Conservation (phyloP, 2,797 vertebrate genomes). For the Pteropus rufus region DNA sequence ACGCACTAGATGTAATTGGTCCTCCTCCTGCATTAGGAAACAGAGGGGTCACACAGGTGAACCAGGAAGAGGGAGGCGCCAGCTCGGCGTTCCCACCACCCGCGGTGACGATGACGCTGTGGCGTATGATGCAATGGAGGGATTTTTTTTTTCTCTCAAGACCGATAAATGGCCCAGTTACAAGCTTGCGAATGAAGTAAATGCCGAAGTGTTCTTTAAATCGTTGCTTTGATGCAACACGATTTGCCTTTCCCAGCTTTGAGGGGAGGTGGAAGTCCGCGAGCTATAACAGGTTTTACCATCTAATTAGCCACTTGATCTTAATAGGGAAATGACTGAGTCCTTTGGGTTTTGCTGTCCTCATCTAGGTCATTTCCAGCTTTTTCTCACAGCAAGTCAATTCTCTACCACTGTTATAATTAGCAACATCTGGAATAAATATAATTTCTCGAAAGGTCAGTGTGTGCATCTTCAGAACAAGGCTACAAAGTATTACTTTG, state of each 20-base stretch:
- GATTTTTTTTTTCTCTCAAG: not conserved
- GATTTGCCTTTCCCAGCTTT: not conserved
- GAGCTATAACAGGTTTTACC: not conserved
- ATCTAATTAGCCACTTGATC: constrained; percentile 48
- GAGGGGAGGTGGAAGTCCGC: not conserved
- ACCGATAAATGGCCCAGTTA: not conserved
- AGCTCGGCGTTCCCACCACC: not conserved
- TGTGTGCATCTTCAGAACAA: not conserved
- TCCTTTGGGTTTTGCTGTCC: constrained; percentile 29
- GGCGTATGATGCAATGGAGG: not conserved
- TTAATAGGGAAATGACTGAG: not conserved
- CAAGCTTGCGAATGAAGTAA: not conserved
- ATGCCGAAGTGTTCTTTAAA: not conserved
- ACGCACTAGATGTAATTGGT: not conserved
- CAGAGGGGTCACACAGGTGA: not conserved
- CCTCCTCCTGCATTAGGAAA: not conserved
- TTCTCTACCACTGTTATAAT: not conserved
- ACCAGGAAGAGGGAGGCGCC: not conserved
- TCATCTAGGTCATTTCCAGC: constrained; percentile 35
- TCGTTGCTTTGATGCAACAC: not conserved
- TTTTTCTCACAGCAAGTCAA: constrained; percentile 30
- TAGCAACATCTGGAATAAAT: constrained; percentile 24
- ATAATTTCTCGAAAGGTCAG: constrained; percentile 14
- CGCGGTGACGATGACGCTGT: fast-evolving
- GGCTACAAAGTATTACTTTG: not conserved